Evolutionary conservation across 2,113 vertebrate species (phyloP), one percentile per base, ranked within the genome.

Genomic region (Macrotis lagotis): DNA sequence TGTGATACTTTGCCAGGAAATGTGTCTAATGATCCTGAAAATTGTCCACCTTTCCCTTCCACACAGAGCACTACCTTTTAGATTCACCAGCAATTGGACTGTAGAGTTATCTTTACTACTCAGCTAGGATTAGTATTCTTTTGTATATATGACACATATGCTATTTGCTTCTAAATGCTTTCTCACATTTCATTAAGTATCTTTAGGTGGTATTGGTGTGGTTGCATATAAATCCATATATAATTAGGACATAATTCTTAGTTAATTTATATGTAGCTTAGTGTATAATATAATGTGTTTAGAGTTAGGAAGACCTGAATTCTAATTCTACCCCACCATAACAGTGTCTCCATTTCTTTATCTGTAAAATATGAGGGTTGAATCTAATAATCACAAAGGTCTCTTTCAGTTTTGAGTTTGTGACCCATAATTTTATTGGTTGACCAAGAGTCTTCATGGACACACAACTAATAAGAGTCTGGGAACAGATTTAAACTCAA

Each of bases 141-240:
- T 48, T 92, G 47, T 91, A 3, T 51, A 50, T 92, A 90, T 11
- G 53, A 8, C 51, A 59, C 74, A 91, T 88, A 14, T 90, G n/a
- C n/a, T n/a, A 94, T 95, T 89, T 89, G 53, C 93, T 93, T 83
- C 88, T n/a, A 19, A 16, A 9, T 74, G 48, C 26, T 94, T 90
- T 93, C n/a, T 44, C 66, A 24, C n/a, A 44, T 44, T 44, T 4
- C 44, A 19, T 83, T 44, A 83, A 83, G 37, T 16, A 44, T 83
- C 37, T 83, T 83, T 83, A 44, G 66, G n/a, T 83, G 37, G 4
- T n/a, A 0, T 5, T 16, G 14, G 12, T 37, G n/a, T n/a, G 0
- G 14, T 83, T 16, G 1, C 24, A 44, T 83, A 8, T 16, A 83
- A 83, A 44, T 83, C 6, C n/a, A 44, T 16, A 37, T 37, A 5